Conservation (phyloP, 2,113 vertebrate species). For the Ailurus styani region DNA sequence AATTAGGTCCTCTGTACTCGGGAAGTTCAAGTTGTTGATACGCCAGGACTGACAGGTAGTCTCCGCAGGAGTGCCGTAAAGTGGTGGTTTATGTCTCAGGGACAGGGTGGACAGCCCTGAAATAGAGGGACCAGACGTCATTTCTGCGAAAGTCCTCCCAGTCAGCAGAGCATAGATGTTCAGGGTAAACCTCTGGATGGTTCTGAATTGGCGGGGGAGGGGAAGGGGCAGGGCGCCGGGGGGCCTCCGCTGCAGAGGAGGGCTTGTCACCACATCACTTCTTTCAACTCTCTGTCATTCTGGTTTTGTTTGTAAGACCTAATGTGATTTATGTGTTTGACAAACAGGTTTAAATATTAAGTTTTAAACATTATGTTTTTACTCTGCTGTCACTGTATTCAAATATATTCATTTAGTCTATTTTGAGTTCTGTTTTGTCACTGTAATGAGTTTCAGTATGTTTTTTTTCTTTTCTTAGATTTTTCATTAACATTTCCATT, state of each 20-base stretch:
- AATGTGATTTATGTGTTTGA: not conserved
- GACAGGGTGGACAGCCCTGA: not conserved
- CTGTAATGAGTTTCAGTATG: constrained; percentile 77
- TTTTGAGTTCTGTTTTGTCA: constrained; percentile 82
- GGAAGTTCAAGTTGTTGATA: not conserved
- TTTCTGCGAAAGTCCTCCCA: not conserved
- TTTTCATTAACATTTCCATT: constrained; percentile 85
- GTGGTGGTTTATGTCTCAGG: not conserved
- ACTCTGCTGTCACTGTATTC: constrained; percentile 76
- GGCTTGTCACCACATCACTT: not conserved
- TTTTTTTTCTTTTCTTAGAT: constrained; percentile 77
- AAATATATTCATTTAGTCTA: constrained; percentile 78
- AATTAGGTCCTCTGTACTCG: not conserved
- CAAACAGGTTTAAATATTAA: constrained; percentile 23
- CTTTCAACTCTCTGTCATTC: not conserved
- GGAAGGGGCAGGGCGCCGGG: too few relatives aligned
- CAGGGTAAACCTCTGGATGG: not conserved
- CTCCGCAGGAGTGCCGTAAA: not conserved
- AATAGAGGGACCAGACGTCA: not conserved
- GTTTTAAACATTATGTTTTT: constrained; percentile 11
- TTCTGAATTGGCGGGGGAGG: not conserved
- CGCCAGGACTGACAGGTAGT: not conserved
- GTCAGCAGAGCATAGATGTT: not conserved
- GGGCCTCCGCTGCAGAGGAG: not conserved
- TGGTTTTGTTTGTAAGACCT: not conserved